These are phyloP conservation scores for Pyrocephalus nanus DNA, from an alignment of 2,797 vertebrate genomes.

Conservation along the genomic window DNA sequence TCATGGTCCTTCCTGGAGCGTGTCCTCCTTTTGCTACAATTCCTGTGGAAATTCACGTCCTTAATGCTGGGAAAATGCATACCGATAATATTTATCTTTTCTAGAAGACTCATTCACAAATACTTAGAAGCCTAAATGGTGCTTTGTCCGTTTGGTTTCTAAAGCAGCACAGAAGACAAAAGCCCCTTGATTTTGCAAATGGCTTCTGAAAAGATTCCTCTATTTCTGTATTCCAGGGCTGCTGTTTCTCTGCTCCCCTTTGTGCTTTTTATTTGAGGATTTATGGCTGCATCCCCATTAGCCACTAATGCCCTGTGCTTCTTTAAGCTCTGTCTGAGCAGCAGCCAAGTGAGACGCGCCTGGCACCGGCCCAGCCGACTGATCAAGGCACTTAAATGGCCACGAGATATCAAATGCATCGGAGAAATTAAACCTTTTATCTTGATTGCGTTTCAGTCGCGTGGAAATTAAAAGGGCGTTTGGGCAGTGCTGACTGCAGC, in stretches of 20 bases:
- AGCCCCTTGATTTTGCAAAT: background rate
- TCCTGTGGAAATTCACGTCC: background rate
- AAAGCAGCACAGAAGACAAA: background rate
- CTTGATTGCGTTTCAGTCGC: background rate
- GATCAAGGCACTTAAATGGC: background rate
- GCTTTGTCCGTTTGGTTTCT: background rate
- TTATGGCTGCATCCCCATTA: background rate
- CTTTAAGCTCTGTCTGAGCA: background rate
- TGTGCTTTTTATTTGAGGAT: background rate
- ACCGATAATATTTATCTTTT: too few species aligned
- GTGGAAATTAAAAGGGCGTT: conserved; percentile 14
- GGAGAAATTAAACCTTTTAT: conserved; percentile 27
- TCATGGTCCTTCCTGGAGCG: rapidly evolving
- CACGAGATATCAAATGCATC: background rate
- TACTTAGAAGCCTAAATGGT: background rate
- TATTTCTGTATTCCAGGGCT: background rate
- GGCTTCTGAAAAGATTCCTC: background rate
- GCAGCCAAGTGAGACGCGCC: background rate
- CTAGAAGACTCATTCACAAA: background rate
- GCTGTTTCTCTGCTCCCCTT: background rate
- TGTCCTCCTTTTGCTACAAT: background rate
- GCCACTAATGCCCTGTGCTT: background rate
- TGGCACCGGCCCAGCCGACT: background rate
- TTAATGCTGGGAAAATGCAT: rapidly evolving
- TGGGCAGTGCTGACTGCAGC: background rate